A percentile compares a stretch with the other conserved stretches of the same genome.
Conservation (phyloP, 2,113 vertebrate genomes). For the Alethe diademata region DNA sequence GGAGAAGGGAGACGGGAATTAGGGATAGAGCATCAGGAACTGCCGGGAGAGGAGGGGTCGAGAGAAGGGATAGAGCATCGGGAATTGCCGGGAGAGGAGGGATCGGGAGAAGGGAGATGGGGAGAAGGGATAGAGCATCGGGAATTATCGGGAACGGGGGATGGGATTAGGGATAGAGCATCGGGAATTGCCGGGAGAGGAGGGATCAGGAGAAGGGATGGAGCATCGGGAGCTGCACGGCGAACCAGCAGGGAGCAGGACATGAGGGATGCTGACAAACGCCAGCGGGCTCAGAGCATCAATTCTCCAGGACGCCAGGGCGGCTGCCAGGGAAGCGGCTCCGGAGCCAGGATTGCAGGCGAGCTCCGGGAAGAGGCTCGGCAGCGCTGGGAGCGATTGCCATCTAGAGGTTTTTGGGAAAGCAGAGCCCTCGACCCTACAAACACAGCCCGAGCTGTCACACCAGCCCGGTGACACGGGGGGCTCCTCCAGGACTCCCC, state of each 20-base stretch:
- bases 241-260: rapidly evolving
- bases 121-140: background rate
- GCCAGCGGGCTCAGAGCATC: rapidly evolving
- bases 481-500: rapidly evolving
- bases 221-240: background rate
- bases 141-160: background rate
- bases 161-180: background rate
- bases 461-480: rapidly evolving
- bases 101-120: too few relatives aligned
- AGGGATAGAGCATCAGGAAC: background rate
- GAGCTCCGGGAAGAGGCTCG: background rate
- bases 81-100: background rate
- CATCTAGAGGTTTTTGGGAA: constrained; percentile 8
- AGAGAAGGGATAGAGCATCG: background rate
- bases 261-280: background rate
- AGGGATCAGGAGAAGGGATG: background rate
- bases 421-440: rapidly evolving
- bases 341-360: rapidly evolving
- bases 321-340: background rate
- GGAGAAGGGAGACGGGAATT: too few relatives aligned
- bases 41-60: background rate
- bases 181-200: too few relatives aligned
- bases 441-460: rapidly evolving
- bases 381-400: background rate
- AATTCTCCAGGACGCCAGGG: rapidly evolving